Evolutionary conservation across 2,888 invertebrate genomes (phyloP).

Genomic region (Plagiodera versicolora): DNA sequence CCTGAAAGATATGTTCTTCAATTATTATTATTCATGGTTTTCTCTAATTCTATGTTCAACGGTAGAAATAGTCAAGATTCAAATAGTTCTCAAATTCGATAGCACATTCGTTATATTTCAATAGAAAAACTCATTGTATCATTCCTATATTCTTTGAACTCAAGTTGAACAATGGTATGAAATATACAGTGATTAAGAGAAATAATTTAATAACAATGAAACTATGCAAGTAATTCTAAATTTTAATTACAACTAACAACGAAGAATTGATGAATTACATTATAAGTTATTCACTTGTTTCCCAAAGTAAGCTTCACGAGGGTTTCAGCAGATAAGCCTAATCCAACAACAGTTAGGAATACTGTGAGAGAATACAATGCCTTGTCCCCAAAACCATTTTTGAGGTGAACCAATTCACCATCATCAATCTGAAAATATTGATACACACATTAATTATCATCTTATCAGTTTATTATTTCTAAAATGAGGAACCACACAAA

Average conservation of each 20-base stretch:
- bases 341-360: slow-evolving; percentile 47
- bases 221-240: background rate
- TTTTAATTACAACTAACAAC: background rate
- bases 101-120: too few species aligned
- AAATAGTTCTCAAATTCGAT: too few species aligned
- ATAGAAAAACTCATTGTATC: too few species aligned
- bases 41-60: too few species aligned
- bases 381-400: slow-evolving; percentile 60
- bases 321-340: slow-evolving; percentile 44
- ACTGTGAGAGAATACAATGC: slow-evolving; percentile 55
- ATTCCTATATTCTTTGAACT: too few species aligned
- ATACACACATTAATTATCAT: too few species aligned
- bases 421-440: slow-evolving; percentile 58
- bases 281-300: slow-evolving; percentile 27
- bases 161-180: too few species aligned
- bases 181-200: too few species aligned
- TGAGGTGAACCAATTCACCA: slow-evolving; percentile 62
- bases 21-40: too few species aligned
- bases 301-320: slow-evolving; percentile 42
- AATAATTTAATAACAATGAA: background rate
- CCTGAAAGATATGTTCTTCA: too few species aligned
- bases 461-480: too few species aligned
- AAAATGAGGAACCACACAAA: slow-evolving; percentile 19
- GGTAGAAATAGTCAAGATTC: too few species aligned
- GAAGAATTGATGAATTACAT: background rate